Evolutionary conservation across 2,797 vertebrate genomes (phyloP).

Genomic region (Masticophis lateralis): DNA sequence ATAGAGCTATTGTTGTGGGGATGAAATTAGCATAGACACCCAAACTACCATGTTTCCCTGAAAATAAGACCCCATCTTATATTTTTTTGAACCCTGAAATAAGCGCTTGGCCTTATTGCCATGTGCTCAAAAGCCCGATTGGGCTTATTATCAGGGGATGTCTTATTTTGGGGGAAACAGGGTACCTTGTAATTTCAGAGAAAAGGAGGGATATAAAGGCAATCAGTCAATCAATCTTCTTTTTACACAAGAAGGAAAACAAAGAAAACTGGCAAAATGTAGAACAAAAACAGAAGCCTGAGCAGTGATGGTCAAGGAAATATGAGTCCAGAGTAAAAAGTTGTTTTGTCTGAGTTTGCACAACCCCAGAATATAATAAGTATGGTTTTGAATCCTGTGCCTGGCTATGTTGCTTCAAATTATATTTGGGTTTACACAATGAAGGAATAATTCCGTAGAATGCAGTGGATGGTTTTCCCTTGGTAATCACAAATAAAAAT

Average conservation of each 20-base stretch:
- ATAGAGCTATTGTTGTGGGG: neutral
- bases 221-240: neutral
- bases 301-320: neutral
- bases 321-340: neutral
- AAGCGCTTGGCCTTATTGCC: no score
- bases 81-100: no score
- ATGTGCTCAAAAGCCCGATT: no score
- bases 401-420: neutral
- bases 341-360: neutral
- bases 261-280: neutral
- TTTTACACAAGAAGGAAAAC: neutral
- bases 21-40: neutral
- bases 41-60: no score
- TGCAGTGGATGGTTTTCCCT: neutral
- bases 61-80: no score
- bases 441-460: neutral
- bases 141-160: no score
- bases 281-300: neutral
- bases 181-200: neutral
- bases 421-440: neutral
- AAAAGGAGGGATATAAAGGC: neutral
- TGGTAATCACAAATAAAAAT: neutral
- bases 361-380: neutral
- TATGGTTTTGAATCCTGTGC: neutral
- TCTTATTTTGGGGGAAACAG: no score